Conservation (phyloP, 2,888 invertebrate species). For the Caenorhabditis macrosperma region DNA sequence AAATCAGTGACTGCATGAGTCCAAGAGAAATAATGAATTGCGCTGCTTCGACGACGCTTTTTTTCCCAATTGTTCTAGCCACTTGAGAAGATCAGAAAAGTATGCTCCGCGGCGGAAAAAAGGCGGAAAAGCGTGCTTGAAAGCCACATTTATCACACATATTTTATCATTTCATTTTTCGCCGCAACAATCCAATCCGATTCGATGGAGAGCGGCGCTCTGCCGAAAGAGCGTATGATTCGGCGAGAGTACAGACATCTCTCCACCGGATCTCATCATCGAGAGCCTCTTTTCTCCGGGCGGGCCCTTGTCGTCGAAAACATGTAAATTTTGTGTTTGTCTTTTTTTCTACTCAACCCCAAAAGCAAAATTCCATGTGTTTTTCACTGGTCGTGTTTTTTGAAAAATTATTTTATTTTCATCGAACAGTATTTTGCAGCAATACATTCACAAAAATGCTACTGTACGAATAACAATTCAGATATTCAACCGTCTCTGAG, state of each 20-base stretch:
- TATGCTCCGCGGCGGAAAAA: background rate
- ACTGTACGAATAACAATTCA: too few species aligned
- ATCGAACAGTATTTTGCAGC: too few species aligned
- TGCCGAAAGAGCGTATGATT: background rate
- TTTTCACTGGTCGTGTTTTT: too few species aligned
- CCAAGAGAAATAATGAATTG: background rate
- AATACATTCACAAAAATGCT: too few species aligned
- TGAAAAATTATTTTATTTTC: too few species aligned
- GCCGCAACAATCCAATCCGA: conserved; percentile 7
- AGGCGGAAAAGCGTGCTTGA: background rate
- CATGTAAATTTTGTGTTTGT: conserved; percentile 4
- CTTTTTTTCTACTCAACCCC: background rate
- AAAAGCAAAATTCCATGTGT: too few species aligned
- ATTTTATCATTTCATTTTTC: conserved; percentile 20
- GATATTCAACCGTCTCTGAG: too few species aligned
- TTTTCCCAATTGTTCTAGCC: background rate
- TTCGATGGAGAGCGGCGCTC: background rate
- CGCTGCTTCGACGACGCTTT: background rate
- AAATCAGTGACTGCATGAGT: too few species aligned
- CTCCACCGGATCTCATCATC: conserved; percentile 10
- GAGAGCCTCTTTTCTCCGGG: background rate
- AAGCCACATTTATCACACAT: conserved; percentile 7
- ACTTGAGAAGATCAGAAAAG: conserved; percentile 3
- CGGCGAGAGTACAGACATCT: background rate
- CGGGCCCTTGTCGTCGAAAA: conserved; percentile 1